Percentiles rank a stretch among this genome's conserved stretches.
phyloP scores from a whole-genome alignment of 1,140 invertebrate genomes.

The Idris sp. region DNA sequence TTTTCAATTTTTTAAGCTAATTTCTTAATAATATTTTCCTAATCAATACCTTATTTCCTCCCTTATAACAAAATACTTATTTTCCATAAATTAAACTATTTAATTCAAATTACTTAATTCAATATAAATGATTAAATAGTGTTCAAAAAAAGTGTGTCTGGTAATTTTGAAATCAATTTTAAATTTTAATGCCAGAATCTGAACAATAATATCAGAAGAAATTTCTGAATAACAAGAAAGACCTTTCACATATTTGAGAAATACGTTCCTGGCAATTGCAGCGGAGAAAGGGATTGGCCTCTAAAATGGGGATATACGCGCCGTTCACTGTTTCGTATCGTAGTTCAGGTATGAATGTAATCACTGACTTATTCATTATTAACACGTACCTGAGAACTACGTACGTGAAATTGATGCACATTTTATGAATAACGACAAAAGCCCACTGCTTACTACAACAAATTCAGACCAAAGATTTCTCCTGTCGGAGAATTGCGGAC shows the following conservation, averaged over 20 bases:
- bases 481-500: background rate
- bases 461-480: slow-evolving; percentile 15
- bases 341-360: slow-evolving; percentile 53
- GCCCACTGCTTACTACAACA: background rate
- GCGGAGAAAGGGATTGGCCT: slow-evolving; percentile 51
- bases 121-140: too few relatives aligned
- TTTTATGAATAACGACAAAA: slow-evolving; percentile 39
- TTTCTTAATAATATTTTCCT: too few relatives aligned
- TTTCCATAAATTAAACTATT: too few relatives aligned
- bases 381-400: slow-evolving; percentile 44
- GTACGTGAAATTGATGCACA: slow-evolving; percentile 39
- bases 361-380: slow-evolving; percentile 51
- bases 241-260: slow-evolving; percentile 2
- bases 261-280: slow-evolving; percentile 33
- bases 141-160: too few relatives aligned
- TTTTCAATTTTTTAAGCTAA: too few relatives aligned
- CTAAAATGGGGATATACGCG: slow-evolving; percentile 40
- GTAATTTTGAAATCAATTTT: too few relatives aligned
- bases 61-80: too few relatives aligned
- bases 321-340: slow-evolving; percentile 42
- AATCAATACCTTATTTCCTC: too few relatives aligned
- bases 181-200: too few relatives aligned
- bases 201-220: too few relatives aligned
- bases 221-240: too few relatives aligned
- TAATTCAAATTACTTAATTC: too few relatives aligned